Percentiles rank a stretch among this genome's conserved stretches.
Evolutionary conservation across 2,888 invertebrate genomes (phyloP).

Genomic region (Cheilosia urbana): DNA sequence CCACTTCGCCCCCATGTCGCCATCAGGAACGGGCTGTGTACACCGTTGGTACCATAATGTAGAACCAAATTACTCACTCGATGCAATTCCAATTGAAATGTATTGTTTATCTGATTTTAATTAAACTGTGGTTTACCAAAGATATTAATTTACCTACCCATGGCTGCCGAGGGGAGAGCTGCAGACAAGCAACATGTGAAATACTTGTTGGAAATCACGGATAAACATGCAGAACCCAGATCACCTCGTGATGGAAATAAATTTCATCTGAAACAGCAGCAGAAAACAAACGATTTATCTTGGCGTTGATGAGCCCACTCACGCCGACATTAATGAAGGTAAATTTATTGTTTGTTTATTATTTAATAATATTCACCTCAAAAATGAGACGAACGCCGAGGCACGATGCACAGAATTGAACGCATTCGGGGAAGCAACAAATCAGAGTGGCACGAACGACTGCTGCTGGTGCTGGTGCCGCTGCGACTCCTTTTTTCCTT

Average conservation of each 20-base stretch:
- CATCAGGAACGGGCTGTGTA: no score
- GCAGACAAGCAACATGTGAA: slow-evolving; percentile 6
- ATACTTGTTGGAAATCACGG: neutral
- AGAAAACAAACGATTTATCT: slow-evolving; percentile 55
- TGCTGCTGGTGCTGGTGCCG: neutral
- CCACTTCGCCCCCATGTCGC: neutral
- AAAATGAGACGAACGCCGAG: slow-evolving; percentile 14
- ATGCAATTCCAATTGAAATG: slow-evolving; percentile 21
- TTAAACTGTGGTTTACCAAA: slow-evolving; percentile 19
- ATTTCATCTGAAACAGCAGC: slow-evolving; percentile 38
- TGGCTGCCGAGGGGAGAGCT: neutral
- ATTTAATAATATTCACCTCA: slow-evolving; percentile 69
- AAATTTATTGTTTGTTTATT: slow-evolving; percentile 71
- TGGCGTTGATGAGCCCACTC: slow-evolving; percentile 70
- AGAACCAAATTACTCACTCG: neutral
- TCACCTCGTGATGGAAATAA: slow-evolving; percentile 49
- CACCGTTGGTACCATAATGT: neutral
- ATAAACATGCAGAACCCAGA: slow-evolving; percentile 39
- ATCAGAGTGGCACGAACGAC: slow-evolving; percentile 40
- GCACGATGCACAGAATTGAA: slow-evolving; percentile 4
- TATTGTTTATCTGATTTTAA: slow-evolving; percentile 40
- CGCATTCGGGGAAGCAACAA: slow-evolving; percentile 39
- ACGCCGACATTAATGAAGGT: slow-evolving; percentile 37
- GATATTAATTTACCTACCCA: slow-evolving; percentile 21
- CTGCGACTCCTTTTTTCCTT: slow-evolving; percentile 13